phyloP scores from a whole-genome alignment of 2,113 vertebrate species.

The Patagioenas fasciata region DNA sequence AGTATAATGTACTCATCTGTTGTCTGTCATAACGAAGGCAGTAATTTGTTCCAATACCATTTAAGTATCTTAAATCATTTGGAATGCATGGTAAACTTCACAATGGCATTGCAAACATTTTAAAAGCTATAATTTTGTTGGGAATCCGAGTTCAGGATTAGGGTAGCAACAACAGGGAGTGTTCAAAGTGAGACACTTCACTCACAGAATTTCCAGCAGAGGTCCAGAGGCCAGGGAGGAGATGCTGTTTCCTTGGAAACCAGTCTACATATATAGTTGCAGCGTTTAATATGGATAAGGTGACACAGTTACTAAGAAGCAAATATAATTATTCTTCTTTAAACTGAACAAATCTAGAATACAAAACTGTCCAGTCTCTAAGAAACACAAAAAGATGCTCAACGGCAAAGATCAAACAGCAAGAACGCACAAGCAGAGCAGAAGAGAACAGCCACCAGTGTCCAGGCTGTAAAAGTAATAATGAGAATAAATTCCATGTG shows the following conservation, averaged over 20 bases:
- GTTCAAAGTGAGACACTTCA: slow-evolving; percentile 25
- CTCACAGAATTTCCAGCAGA: neutral
- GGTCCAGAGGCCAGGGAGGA: neutral
- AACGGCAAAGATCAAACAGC: neutral
- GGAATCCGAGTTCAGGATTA: neutral
- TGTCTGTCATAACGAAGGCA: slow-evolving; percentile 59
- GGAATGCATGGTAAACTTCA: slow-evolving; percentile 28
- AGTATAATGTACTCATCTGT: slow-evolving; percentile 44
- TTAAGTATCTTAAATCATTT: slow-evolving; percentile 60
- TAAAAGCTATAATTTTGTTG: slow-evolving; percentile 50
- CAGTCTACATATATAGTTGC: slow-evolving; percentile 4
- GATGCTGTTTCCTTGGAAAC: slow-evolving; percentile 69
- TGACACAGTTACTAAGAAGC: slow-evolving; percentile 24
- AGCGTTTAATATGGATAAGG: slow-evolving; percentile 49
- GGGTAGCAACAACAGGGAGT: slow-evolving; percentile 19
- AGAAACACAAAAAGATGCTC: neutral
- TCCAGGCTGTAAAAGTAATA: neutral
- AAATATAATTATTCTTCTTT: slow-evolving; percentile 57
- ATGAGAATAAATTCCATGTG: neutral
- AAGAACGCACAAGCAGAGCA: neutral
- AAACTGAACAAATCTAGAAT: slow-evolving; percentile 61
- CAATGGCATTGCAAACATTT: slow-evolving; percentile 40
- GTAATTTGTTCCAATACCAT: slow-evolving; percentile 67
- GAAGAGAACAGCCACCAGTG: neutral
- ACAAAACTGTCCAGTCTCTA: slow-evolving; percentile 38